A percentile compares a stretch with the other conserved stretches of the same genome.
phyloP scores from a whole-genome alignment of 2,797 vertebrate genomes.

The Loris lydekkerianus region DNA sequence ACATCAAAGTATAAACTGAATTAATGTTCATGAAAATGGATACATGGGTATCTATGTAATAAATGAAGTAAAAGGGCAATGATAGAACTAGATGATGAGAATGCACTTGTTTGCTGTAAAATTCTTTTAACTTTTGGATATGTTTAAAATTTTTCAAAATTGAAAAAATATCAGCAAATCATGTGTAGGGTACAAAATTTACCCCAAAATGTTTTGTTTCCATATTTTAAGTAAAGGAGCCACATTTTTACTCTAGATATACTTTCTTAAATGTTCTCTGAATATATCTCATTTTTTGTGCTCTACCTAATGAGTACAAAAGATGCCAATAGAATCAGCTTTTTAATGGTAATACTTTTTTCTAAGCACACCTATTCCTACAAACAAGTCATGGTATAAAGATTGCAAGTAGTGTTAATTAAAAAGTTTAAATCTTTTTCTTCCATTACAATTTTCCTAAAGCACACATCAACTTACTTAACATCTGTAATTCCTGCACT shows the following conservation, averaged over 20 bases:
- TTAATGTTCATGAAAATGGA: background rate
- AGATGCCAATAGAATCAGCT: background rate
- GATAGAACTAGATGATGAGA: background rate
- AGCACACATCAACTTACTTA: background rate
- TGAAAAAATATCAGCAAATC: background rate
- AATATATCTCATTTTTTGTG: background rate
- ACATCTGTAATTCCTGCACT: background rate
- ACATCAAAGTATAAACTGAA: background rate
- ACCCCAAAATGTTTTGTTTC: background rate
- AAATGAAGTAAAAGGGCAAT: background rate
- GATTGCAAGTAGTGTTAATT: background rate
- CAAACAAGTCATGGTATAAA: background rate
- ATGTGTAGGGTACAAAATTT: background rate
- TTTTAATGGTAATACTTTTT: background rate
- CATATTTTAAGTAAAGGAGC: background rate
- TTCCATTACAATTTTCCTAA: background rate
- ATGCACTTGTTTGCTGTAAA: background rate
- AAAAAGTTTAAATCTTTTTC: background rate
- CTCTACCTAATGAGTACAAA: background rate
- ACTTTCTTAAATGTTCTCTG: background rate
- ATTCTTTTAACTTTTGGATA: background rate
- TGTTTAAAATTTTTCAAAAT: background rate
- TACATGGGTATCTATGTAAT: too few species aligned
- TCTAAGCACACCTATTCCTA: background rate
- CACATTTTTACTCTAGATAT: background rate